Conservation (phyloP, 2,797 vertebrate genomes). For the Falco concolor region DNA sequence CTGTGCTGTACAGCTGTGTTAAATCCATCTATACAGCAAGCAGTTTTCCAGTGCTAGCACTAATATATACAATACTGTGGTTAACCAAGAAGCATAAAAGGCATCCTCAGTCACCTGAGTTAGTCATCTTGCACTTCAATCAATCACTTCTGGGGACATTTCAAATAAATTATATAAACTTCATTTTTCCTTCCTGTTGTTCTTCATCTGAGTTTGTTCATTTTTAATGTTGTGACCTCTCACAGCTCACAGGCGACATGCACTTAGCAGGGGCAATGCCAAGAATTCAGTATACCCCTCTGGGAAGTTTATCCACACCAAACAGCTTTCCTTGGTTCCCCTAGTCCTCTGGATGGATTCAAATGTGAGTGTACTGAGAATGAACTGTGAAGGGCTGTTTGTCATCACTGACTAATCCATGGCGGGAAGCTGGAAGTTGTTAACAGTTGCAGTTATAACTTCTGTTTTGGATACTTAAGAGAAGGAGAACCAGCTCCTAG, state of each 20-base stretch:
- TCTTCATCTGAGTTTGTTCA: neutral
- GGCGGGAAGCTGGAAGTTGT: neutral
- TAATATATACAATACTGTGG: neutral
- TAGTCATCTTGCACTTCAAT: neutral
- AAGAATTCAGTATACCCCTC: neutral
- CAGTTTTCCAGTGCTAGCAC: neutral
- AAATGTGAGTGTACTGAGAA: neutral
- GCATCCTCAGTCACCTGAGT: neutral
- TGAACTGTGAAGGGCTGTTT: neutral
- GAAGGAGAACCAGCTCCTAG: neutral
- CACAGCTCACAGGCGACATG: neutral
- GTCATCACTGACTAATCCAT: neutral
- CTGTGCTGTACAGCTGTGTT: neutral
- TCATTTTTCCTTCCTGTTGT: neutral
- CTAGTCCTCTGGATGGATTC: neutral
- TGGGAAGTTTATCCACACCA: neutral
- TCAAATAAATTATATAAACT: neutral
- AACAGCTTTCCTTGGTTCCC: neutral
- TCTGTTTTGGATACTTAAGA: neutral
- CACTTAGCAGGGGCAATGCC: neutral
- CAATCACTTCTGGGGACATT: neutral
- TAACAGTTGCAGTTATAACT: neutral
- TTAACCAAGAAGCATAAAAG: neutral
- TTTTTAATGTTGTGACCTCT: neutral
- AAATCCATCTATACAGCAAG: neutral